Percentiles rank a stretch among this genome's conserved stretches.
Conservation (phyloP, 2,888 invertebrate species). For the Cosmia pyralina region DNA sequence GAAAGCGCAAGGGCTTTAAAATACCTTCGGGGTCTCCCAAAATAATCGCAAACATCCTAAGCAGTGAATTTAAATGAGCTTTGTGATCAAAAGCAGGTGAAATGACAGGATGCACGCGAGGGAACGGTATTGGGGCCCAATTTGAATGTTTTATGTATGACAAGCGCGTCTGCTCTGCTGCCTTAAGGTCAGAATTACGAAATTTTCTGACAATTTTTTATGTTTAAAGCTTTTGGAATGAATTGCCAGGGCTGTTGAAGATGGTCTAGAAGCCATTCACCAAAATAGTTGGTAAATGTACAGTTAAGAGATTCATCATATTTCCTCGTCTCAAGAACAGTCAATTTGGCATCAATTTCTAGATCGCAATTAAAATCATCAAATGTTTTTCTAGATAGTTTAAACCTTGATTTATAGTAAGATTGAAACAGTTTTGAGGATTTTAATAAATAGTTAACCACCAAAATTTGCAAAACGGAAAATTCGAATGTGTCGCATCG, state of each 20-base stretch:
- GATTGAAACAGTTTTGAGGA: background rate
- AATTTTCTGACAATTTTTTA: conserved; percentile 19
- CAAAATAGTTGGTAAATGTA: background rate
- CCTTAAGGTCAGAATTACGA: conserved; percentile 38
- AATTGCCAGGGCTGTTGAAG: background rate
- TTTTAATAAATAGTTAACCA: conserved; percentile 6
- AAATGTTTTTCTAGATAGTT: conserved; percentile 4
- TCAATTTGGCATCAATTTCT: background rate
- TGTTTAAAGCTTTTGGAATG: background rate
- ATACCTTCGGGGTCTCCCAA: conserved; percentile 17
- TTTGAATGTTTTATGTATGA: conserved; percentile 53
- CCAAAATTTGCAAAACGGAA: conserved; percentile 8
- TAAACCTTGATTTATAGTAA: conserved; percentile 11
- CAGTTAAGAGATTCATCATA: background rate
- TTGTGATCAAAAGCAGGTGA: conserved; percentile 53
- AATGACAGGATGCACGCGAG: conserved; percentile 62
- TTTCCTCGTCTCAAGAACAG: background rate
- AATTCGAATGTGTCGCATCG: conserved; percentile 17
- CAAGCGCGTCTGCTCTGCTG: conserved; percentile 27
- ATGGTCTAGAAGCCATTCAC: background rate
- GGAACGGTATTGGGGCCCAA: conserved; percentile 43
- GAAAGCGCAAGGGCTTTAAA: background rate
- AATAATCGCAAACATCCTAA: conserved; percentile 49
- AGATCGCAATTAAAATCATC: background rate
- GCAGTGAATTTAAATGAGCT: conserved; percentile 57